phyloP scores from a whole-genome alignment of 2,113 vertebrate genomes.

The Origma solitaria region DNA sequence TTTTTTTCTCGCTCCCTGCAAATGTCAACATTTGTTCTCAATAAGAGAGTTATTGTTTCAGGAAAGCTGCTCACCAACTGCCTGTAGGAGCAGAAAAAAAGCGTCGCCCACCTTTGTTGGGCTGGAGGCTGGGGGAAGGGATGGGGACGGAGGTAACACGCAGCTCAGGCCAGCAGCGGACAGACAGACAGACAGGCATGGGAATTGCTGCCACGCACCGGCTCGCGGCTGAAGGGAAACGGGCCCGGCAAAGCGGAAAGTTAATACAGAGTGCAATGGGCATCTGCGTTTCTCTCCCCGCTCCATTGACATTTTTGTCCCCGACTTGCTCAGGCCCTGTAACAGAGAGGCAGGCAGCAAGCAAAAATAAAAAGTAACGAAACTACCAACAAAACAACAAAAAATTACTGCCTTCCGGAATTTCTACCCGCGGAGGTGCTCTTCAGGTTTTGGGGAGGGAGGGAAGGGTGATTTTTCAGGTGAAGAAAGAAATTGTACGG shows the following conservation, averaged over 20 bases:
- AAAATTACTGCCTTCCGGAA: not conserved
- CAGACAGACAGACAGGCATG: not conserved
- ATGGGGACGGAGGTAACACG: not conserved
- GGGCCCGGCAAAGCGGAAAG: not conserved
- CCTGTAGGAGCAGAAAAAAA: conserved; percentile 77
- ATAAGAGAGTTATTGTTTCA: conserved; percentile 88
- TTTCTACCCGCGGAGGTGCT: not conserved
- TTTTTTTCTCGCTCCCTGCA: conserved; percentile 67
- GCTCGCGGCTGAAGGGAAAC: not conserved
- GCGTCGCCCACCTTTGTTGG: conserved; percentile 70
- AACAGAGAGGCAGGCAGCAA: not conserved
- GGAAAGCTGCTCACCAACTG: conserved; percentile 75
- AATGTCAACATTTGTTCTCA: conserved; percentile 91
- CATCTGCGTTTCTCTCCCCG: not conserved
- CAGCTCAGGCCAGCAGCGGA: not conserved
- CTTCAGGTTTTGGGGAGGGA: not conserved
- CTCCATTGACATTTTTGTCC: not conserved
- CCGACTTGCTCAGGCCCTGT: not conserved
- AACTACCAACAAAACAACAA: not conserved
- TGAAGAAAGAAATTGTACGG: not conserved
- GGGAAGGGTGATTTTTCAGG: not conserved
- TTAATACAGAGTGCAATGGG: not conserved
- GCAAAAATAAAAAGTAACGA: fast-evolving
- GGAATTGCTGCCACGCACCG: not conserved
- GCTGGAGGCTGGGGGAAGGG: not conserved